Evolutionary conservation across 2,888 invertebrate species (phyloP).

Genomic region (Pristionchus exspectatus): DNA sequence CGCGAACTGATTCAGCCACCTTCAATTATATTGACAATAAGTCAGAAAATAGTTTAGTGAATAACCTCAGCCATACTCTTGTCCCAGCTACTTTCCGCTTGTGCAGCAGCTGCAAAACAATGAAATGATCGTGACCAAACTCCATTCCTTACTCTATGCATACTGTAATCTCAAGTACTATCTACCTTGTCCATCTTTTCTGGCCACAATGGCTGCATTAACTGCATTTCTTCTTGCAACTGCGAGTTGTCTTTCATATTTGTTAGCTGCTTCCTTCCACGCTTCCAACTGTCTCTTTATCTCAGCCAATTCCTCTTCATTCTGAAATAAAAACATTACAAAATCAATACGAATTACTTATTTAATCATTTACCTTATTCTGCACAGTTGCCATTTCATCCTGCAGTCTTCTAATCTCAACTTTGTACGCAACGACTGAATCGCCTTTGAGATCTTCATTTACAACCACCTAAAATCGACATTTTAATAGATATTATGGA

Average conservation of each 20-base stretch:
- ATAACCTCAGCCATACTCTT: slow-evolving; percentile 36
- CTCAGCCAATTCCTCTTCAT: not conserved
- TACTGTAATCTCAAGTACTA: not conserved
- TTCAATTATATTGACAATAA: not conserved
- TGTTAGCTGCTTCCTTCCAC: slow-evolving; percentile 43
- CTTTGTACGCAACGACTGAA: slow-evolving; percentile 78
- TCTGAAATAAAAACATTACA: not conserved
- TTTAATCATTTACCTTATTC: not conserved
- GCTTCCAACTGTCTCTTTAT: not conserved
- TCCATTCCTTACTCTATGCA: too few species aligned
- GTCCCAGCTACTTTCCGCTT: slow-evolving; percentile 20
- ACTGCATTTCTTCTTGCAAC: not conserved
- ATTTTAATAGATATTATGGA: not conserved
- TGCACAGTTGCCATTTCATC: not conserved
- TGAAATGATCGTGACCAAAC: not conserved
- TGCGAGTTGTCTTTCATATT: slow-evolving; percentile 37
- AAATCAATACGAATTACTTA: not conserved
- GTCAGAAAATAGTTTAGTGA: not conserved
- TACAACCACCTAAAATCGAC: slow-evolving; percentile 67
- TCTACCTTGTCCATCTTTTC: slow-evolving; percentile 12
- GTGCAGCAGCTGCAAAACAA: not conserved
- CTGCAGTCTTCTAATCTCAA: slow-evolving; percentile 77
- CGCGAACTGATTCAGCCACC: not conserved
- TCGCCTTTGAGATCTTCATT: slow-evolving; percentile 80
- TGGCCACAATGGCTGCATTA: not conserved